Evolutionary conservation across 1,140 invertebrate species (phyloP), one percentile per base, ranked within the genome.

Genomic region (Hylaeus anthracinus): DNA sequence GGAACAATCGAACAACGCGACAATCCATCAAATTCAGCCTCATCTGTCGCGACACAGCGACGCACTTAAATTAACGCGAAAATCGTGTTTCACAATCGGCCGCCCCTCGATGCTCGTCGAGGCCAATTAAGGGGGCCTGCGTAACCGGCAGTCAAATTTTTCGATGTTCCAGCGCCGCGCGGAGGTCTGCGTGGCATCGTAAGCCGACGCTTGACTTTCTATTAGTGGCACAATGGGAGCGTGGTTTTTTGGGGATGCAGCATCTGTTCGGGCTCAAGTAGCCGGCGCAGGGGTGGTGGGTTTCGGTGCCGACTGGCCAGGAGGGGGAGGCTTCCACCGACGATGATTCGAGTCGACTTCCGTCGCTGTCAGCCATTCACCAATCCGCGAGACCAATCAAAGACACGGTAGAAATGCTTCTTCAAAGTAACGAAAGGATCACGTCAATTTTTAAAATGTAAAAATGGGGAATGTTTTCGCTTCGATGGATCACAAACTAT

Each of bases 261-360:
- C 92, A 93, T 93, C 92, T 93, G 92, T 91, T 93, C 78, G 89
- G 73, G 90, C 90, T 93, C 92, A 92, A 93, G 90, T 93, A 89
- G 90, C 91, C 82, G 72, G 41, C 26, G 73, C 67, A 85, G 74
- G 83, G 87, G 88, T 87, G 81, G 79, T 58, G 58, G 48, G 53
- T 74, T 82, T 43, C 51, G 65, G 43, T 37, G 58, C n/a, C 61
- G 53, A 58, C 14, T 56, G 53, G 9, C 56, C 15, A 43, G 58
- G 51, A 60, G 69, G 37, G 74, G 79, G 72, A 61, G 61, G 79
- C 69, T 58, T 78, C 63, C 82, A 48, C 45, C 81, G 75, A 82
- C 75, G 82, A 74, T 83, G 86, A 87, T 84, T 88, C 83, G 76
- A 86, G 82, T 69, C 83, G 82, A 90, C 90, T 90, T 91, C 89